Base-by-base conservation (phyloP, 2,888 invertebrate genomes). In the Matsumyia berberina region DNA sequence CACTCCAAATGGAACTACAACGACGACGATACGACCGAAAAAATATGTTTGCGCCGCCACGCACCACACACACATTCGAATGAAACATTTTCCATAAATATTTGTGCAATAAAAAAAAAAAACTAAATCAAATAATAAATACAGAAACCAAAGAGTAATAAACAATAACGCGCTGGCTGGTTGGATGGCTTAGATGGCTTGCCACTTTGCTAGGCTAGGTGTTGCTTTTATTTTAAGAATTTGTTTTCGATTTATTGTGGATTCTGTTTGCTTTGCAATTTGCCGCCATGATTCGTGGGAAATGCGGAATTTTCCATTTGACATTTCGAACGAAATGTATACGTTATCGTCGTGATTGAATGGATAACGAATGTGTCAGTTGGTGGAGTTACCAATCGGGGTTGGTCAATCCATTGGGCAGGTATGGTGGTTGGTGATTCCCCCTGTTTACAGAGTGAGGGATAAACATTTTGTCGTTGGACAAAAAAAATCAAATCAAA, bases 331-430 rank as follows among this genome's bases (percentile, higher is more conserved):
- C n/a, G n/a, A n/a, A n/a, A n/a, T n/a, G 12, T n/a, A 15, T 29
- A 51, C 49, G 17, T 17, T 39, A 49, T 42, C 24, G 51, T 46
- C 39, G 24, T 82, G 69, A 72, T 66, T 70, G 49, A 60, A 60
- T 60, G 58, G 31, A 57, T 72, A 81, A 57, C 62, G 73, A 46
- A 69, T 42, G 86, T 81, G 74, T 86, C 72, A 67, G 17, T 37
- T 66, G 9, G 49, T 57, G 58, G 76, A 77, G 55, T 86, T 81
- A 73, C 69, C 53, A 76, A 81, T 86, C 86, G 78, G 76, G 53
- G 86, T 74, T 88, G 80, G 86, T 80, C 86, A 88, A 46, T 62
- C 12, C 55, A 17, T 11, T 8, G 2, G 6, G 46, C 24, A 24
- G 24, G 4, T 24, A 24, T 24, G 24, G 1, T 24, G 4, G 4